phyloP scores from a whole-genome alignment of 2,888 invertebrate genomes.

The Leucophenga maculata region DNA sequence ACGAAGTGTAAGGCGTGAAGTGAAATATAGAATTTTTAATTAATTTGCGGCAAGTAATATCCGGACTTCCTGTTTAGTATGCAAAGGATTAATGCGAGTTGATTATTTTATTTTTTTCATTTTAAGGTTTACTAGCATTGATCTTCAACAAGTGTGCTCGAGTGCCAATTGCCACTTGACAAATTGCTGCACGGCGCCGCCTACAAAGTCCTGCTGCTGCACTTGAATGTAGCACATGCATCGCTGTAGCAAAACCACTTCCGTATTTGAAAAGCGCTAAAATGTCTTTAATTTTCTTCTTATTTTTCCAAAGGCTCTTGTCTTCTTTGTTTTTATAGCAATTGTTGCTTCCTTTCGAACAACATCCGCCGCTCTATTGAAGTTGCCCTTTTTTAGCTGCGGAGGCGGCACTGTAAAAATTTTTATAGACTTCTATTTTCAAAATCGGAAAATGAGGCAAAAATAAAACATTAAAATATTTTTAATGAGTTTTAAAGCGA shows the following conservation, averaged over 20 bases:
- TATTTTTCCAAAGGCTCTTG: no score
- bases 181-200: constrained; percentile 1
- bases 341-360: constrained; percentile 35
- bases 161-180: constrained; percentile 7
- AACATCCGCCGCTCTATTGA: constrained; percentile 37
- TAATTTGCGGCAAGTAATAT: constrained; percentile 12
- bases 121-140: not conserved
- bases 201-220: constrained; percentile 30
- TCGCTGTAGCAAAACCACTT: constrained; percentile 37
- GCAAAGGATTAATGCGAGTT: not conserved
- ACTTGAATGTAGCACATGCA: not conserved
- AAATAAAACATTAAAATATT: constrained; percentile 54
- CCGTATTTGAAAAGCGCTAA: constrained; percentile 41
- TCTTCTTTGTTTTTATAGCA: constrained; percentile 41
- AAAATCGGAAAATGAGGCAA: constrained; percentile 39
- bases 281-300: constrained; percentile 26
- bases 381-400: constrained; percentile 28
- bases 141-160: not conserved
- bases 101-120: not conserved
- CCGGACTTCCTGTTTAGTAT: constrained; percentile 4
- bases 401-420: constrained; percentile 56
- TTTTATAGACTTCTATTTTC: constrained; percentile 47
- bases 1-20: constrained; percentile 18
- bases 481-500: constrained; percentile 53
- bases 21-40: constrained; percentile 42